Conservation (phyloP, 2,113 vertebrate genomes). For the Emydocephalus ijimae region DNA sequence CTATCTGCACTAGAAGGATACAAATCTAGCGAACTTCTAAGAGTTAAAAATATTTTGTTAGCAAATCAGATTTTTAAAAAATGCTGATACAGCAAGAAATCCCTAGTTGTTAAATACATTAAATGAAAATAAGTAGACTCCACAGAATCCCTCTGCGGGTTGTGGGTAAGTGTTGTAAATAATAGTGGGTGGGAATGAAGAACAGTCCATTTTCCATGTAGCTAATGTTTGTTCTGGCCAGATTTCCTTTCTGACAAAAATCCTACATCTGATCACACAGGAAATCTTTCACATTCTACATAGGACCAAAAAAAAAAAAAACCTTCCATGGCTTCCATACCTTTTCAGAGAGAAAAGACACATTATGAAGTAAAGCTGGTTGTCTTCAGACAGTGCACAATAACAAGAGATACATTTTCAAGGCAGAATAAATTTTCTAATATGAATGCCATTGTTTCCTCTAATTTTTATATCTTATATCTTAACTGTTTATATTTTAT, state of each 20-base stretch:
- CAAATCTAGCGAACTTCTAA: background rate
- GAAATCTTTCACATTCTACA: background rate
- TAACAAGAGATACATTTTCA: background rate
- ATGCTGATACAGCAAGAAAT: background rate
- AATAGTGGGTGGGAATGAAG: background rate
- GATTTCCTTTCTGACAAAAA: background rate
- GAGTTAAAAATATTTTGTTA: background rate
- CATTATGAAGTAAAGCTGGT: background rate
- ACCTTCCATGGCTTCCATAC: background rate
- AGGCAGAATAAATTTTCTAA: background rate
- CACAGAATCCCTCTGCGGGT: background rate
- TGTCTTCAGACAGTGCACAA: background rate
- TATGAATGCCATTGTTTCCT: background rate
- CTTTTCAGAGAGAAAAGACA: background rate
- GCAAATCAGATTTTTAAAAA: background rate
- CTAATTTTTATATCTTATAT: background rate
- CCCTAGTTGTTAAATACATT: background rate
- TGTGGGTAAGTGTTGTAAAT: background rate
- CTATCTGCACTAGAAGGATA: background rate
- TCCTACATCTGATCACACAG: background rate
- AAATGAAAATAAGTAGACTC: background rate
- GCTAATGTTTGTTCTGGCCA: background rate
- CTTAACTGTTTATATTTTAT: background rate
- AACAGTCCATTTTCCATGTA: background rate
- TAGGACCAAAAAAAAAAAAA: background rate